Evolutionary conservation across 2,888 invertebrate genomes (phyloP).

Genomic region (Aspidiotus rigidus): DNA sequence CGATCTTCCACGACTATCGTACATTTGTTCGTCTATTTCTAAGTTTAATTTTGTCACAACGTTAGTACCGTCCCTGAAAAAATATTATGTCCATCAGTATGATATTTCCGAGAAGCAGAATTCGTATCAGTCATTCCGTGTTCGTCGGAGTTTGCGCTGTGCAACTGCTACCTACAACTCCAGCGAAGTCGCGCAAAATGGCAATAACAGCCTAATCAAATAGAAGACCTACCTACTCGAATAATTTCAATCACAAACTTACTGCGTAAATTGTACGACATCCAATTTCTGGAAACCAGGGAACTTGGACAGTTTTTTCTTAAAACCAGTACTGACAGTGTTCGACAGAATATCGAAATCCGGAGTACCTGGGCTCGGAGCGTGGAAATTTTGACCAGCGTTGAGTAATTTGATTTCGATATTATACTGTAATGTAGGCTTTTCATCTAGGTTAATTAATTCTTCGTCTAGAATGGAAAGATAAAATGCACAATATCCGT

Average conservation of each 20-base stretch:
- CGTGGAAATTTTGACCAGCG: slow-evolving; percentile 64
- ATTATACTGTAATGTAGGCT: slow-evolving; percentile 59
- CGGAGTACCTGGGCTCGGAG: slow-evolving; percentile 60
- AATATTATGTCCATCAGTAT: not conserved
- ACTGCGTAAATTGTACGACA: slow-evolving; percentile 59
- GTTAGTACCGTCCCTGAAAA: slow-evolving; percentile 51
- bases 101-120: too few relatives aligned
- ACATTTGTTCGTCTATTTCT: slow-evolving; percentile 60
- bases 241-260: slow-evolving; percentile 36
- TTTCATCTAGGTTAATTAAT: slow-evolving; percentile 40
- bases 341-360: slow-evolving; percentile 64
- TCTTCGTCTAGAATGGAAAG: slow-evolving; percentile 45
- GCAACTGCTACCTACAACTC: too few relatives aligned
- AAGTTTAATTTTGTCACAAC: slow-evolving; percentile 68
- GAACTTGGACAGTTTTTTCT: slow-evolving; percentile 52
- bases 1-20: slow-evolving; percentile 48
- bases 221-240: not conserved
- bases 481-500: slow-evolving; percentile 1
- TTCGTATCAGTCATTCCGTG: too few relatives aligned
- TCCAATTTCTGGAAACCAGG: slow-evolving; percentile 63
- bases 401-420: slow-evolving; percentile 65
- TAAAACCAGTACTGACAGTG: slow-evolving; percentile 56
- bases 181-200: too few relatives aligned
- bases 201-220: not conserved
- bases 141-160: too few relatives aligned